Base-by-base conservation (phyloP, 1,140 invertebrate species). In the Portunus trituberculatus region DNA sequence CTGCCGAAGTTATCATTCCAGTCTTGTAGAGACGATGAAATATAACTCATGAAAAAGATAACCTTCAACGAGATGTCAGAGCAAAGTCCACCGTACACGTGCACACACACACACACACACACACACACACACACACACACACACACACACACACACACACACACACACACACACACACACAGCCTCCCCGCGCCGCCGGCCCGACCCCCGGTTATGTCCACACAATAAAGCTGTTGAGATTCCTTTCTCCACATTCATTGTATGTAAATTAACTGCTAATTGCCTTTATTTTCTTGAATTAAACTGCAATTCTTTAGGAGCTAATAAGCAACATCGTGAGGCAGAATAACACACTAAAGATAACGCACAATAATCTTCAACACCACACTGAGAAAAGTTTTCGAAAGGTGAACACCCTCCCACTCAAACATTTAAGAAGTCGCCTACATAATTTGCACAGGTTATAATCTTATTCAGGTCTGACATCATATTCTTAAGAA, bases 181-280 rank as follows among this genome's bases (percentile, higher is more conserved):
- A 59, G 83, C 83, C 83, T 16, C 6, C 28, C 12, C 32, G n/a
- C 31, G 86, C 86, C 45, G 86, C 31, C 86, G n/a, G 86, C 31
- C 86, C 14, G 32, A 46, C 67, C 67, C 4, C 67, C n/a, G 67
- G 67, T 2, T 32, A 39, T 45, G 45, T 88, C 86, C 86, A 32
- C 32, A 46, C 86, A 88, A 88, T 88, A 88, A 88, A 88, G 86
- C 31, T 32, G 86, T 88, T 45, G n/a, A 32, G 45, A 28, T 28
- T 88, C 86, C 32, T 8, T 29, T 88, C 31, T 16, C 31, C 86
- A 88, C 86, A 45, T 88, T 88, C 86, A 46, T 46, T 88, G 28
- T 88, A 88, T 88, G 45, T 88, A 88, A 88, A 88, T 39, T 28
- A 88, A 39, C 86, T 31, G 16, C 31, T 46, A 76, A 76, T 76